phyloP scores from a whole-genome alignment of 2,888 invertebrate genomes.

The Aromia moschata region DNA sequence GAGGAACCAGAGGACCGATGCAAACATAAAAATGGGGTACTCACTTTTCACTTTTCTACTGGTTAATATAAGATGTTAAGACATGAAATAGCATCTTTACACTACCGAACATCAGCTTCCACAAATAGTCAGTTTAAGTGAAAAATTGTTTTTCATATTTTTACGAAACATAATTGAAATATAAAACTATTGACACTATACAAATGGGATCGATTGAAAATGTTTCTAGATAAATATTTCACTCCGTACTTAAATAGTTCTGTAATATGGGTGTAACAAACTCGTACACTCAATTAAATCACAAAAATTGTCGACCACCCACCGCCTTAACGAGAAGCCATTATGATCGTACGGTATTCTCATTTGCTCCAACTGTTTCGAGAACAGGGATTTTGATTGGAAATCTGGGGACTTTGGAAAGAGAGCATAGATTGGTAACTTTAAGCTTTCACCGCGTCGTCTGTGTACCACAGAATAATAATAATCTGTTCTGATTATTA shows the following conservation, averaged over 20 bases:
- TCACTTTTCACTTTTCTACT: too few relatives aligned
- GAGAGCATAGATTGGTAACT: too few relatives aligned
- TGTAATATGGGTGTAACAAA: not conserved
- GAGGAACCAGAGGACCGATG: too few relatives aligned
- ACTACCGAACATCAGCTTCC: conserved; percentile 37
- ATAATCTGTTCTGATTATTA: too few relatives aligned
- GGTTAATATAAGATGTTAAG: not conserved
- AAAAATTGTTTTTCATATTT: conserved; percentile 44
- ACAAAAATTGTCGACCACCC: conserved; percentile 60
- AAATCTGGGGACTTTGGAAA: conserved; percentile 31
- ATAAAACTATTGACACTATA: not conserved
- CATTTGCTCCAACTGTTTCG: conserved; percentile 33
- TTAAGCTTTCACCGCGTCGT: too few relatives aligned
- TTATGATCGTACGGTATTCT: conserved; percentile 47
- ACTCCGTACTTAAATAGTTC: not conserved
- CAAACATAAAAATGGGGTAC: too few relatives aligned
- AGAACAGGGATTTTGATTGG: conserved; percentile 19
- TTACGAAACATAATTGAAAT: conserved; percentile 43
- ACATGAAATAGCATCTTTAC: too few relatives aligned
- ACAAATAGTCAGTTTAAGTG: conserved; percentile 29
- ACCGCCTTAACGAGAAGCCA: conserved; percentile 62
- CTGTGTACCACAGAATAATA: too few relatives aligned
- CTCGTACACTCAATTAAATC: conserved; percentile 1
- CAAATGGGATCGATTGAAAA: not conserved
- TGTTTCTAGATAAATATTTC: not conserved